Evolutionary conservation across 1,140 invertebrate genomes (phyloP), one percentile per base, ranked within the genome.

Genomic region (Leptopilina boulardi): DNA sequence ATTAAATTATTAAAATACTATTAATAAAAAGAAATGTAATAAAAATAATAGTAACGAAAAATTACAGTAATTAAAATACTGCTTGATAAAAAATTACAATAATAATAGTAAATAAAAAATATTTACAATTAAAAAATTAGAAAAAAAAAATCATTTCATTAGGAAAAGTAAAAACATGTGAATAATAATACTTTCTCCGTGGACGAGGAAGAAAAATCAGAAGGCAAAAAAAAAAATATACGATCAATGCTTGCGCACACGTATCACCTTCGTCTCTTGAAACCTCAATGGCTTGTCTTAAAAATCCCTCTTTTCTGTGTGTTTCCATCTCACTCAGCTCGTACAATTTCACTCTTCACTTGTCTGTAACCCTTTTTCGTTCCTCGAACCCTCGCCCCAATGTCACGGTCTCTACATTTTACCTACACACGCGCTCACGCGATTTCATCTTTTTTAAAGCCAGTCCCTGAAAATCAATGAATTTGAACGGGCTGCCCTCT

Each of bases 321-420:
- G n/a, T n/a, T n/a, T 26, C 19, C 15, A 0, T 23, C 56, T 56
- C 54, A 10, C 54, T 56, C 19, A 5, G 10, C 54, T 59, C 56
- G 21, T 26, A 11, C 11, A 59, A 11, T 59, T 59, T 59, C 56
- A 59, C 56, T 59, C 21, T 59, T 23, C 56, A 59, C 56, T 59
- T 59, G 9, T 59, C 21, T 26, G 56, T 26, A 15, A 59, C 56
- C 56, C 56, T 26, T 59, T n/a, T n/a, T 59, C 56, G 21, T 59
- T 59, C 56, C 13, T 59, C 56, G 56, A 59, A 59, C 56, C 56
- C 56, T 59, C 56, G 23, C 23, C 56, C 56, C 56, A 59, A 59
- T 59, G 56, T 59, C 56, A 59, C 56, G 56, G 56, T 59, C 56
- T 59, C 56, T 21, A 59, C 56, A 59, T 26, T 59, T 56, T 56